A percentile compares a stretch with the other conserved stretches of the same genome.
phyloP scores from a whole-genome alignment of 2,113 vertebrate genomes.

The Hoplias malabaricus region DNA sequence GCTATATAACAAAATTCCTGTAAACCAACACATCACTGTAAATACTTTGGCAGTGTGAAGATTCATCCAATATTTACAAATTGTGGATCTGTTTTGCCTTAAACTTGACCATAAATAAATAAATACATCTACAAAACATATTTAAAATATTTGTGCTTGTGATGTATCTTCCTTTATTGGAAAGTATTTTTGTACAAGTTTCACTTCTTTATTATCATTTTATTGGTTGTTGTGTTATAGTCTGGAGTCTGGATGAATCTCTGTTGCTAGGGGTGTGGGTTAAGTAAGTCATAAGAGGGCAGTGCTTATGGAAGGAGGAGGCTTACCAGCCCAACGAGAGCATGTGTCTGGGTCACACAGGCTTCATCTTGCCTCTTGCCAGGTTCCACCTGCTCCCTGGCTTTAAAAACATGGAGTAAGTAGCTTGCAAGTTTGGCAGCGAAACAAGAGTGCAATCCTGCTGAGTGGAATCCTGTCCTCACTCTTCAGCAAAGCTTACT shows the following conservation, averaged over 20 bases:
- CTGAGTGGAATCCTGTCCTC: constrained; percentile 42
- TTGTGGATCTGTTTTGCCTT: not conserved
- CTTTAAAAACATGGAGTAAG: constrained; percentile 61
- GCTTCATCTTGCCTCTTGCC: not conserved
- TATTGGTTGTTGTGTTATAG: too few relatives aligned
- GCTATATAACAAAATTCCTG: not conserved
- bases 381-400: not conserved
- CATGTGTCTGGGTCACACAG: constrained; percentile 20
- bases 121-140: not conserved
- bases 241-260: too few relatives aligned
- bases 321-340: constrained; percentile 36
- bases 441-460: constrained; percentile 32
- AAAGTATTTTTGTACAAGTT: too few relatives aligned
- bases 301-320: constrained; percentile 25
- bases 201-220: too few relatives aligned
- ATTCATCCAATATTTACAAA: not conserved
- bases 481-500: constrained; percentile 22
- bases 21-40: constrained; percentile 2
- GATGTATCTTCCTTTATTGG: not conserved
- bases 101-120: not conserved
- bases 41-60: constrained; percentile 18
- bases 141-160: not conserved
- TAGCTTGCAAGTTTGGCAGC: constrained; percentile 57
- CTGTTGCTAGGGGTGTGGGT: not conserved
- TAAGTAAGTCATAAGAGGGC: constrained; percentile 52